These are phyloP conservation scores for Peromyscus nudipes DNA, from an alignment of 2,797 vertebrate species.

Conservation along the genomic window DNA sequence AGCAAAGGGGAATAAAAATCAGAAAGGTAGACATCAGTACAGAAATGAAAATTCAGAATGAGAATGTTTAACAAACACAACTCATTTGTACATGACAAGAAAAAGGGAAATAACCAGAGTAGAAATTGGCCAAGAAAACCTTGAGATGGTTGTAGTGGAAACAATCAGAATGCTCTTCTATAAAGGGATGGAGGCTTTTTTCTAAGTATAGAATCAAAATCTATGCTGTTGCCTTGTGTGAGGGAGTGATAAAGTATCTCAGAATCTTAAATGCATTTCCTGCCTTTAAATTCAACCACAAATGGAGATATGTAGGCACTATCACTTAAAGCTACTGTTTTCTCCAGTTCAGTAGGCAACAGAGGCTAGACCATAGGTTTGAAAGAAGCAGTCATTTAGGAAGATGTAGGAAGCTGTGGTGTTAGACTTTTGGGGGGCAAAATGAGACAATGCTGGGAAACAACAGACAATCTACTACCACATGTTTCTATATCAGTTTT, in stretches of 20 bases:
- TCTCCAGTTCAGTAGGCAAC: not conserved
- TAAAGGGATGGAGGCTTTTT: not conserved
- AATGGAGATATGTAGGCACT: not conserved
- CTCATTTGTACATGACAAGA: not conserved
- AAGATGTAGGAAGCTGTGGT: not conserved
- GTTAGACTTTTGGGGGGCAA: not conserved
- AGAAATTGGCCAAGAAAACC: not conserved
- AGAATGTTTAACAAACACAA: not conserved
- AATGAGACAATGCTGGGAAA: not conserved
- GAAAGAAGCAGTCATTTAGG: not conserved
- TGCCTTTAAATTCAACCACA: not conserved
- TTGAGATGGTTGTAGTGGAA: not conserved
- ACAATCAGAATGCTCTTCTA: not conserved
- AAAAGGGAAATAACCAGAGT: not conserved
- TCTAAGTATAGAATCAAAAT: not conserved
- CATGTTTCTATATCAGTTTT: not conserved
- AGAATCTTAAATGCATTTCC: conserved; percentile 2
- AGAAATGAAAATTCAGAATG: not conserved
- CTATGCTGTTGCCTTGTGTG: not conserved
- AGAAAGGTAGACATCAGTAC: not conserved
- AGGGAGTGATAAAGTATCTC: not conserved
- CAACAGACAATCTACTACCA: not conserved
- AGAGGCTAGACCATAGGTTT: not conserved
- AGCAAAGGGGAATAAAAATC: not conserved
- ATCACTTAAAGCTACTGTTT: not conserved